phyloP scores from a whole-genome alignment of 2,797 vertebrate genomes.

The Galagoides demidoff region DNA sequence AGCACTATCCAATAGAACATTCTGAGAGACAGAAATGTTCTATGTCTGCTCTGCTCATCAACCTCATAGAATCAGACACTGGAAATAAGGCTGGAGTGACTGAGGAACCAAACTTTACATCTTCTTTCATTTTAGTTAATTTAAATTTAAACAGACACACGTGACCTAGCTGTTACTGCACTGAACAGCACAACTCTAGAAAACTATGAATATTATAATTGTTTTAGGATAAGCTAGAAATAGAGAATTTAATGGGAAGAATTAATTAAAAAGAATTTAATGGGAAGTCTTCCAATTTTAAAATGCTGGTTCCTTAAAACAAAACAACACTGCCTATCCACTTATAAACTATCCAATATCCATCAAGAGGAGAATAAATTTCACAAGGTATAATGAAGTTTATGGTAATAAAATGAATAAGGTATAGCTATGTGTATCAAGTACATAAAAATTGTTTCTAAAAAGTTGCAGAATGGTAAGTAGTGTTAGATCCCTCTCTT shows the following conservation, averaged over 20 bases:
- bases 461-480: background rate
- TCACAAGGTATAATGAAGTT: conserved; percentile 4
- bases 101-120: background rate
- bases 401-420: background rate
- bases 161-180: background rate
- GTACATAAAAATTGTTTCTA: background rate
- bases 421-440: background rate
- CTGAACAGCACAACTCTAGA: background rate
- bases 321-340: background rate
- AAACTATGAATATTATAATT: background rate
- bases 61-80: background rate
- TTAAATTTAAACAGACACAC: background rate
- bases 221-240: background rate
- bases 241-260: background rate
- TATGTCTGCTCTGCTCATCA: background rate
- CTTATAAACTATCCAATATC: background rate
- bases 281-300: conserved; percentile 4
- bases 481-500: background rate
- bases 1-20: background rate
- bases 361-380: background rate
- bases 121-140: background rate
- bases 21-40: background rate
- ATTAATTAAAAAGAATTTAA: background rate
- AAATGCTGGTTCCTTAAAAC: background rate
- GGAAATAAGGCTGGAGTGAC: background rate